Base-by-base conservation (phyloP, 1,140 invertebrate genomes). In the Uloborus diversus region DNA sequence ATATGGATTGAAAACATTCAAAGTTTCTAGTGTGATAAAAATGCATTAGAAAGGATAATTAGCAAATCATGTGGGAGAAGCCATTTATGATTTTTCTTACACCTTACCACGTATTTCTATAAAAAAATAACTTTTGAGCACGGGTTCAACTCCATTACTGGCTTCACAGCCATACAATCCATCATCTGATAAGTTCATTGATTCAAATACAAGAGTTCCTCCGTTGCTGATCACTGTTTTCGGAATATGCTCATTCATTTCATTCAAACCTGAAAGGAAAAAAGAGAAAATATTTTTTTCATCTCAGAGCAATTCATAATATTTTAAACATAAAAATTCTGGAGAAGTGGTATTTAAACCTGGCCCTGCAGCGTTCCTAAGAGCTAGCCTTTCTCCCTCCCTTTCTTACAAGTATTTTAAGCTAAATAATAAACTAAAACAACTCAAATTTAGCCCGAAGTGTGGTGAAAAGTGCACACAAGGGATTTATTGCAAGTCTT, bases 111-210 rank as follows among this genome's bases (percentile, higher is more conserved):
- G 65, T 13, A 79, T 59, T 49, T 42, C 32, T 23, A 79, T 25
- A 1, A 37, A 25, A 27, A 79, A 32, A 28, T 33, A 42, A 14
- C 61, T 70, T 28, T 61, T 88, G 62, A 89, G 82, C 17, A 84
- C 84, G 27, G 85, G 84, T 11, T 85, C 86, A 32, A 89, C 85
- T 4, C 85, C 85, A 81, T 89, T 89, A 47, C 84, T 83, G 0
- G 88, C 86, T 53, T 88, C 85, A 82, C 89, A 89, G 32, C 88
- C 79, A 73, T 89, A 89, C 59, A 85, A 84, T 4, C 88, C 81
- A 20, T 5, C 28, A 62, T 81, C 68, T 3, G 51, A 25, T 11
- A n/a, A 3, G 17, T 37, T 57, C 5, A 80, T 9, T 30, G 32
- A 20, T n/a, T 78, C 47, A 7, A 75, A 62, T 17, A 20, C 14